Evolutionary conservation across 2,113 vertebrate genomes (phyloP), one percentile per base, ranked within the genome.

Genomic region (Pagrus major): DNA sequence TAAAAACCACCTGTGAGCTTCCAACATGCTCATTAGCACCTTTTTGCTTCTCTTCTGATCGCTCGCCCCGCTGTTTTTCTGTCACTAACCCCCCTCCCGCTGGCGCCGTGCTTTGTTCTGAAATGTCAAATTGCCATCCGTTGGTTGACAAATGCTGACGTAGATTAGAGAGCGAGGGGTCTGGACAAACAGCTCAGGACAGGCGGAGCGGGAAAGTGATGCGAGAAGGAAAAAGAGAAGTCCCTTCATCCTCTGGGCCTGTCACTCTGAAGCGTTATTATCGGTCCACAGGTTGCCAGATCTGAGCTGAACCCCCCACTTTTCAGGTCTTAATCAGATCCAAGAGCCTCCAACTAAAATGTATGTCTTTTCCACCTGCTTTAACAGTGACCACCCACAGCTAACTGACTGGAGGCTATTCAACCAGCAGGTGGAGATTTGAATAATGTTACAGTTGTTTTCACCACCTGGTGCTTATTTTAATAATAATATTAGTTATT

Each of bases 11-110:
- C 86, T 91, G 90, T 72, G 15, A 82, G 88, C 76, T 83, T 84
- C 89, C 88, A 85, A 85, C 81, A 68, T 71, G 85, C 89, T 93
- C 81, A 89, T 93, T 92, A 90, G 85, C 86, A 86, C 88, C 54
- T 76, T 78, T 80, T 76, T 78, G 81, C 70, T 27, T 84, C 78
- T 76, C 76, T 37, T 83, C 65, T 84, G 65, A 84, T 86, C 83
- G 42, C 71, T 83, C 20, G 65, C 47, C 71, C 72, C 4, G 27
- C 71, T 71, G 74, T 76, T 79, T 58, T 66, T 37, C 66, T 66
- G 80, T 69, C 44, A 66, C 80, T 58, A 61, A 21, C 54, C 33
- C 35, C 47, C 27, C 12, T 5, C 29, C 49, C 8, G 7, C 51
- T 10, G 75, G 54, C 27, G 8, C 59, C 9, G 0, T n/a, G 87